These are phyloP conservation scores for Rhodinocichla rosea DNA, from an alignment of 2,113 vertebrate species.

Conservation along the genomic window DNA sequence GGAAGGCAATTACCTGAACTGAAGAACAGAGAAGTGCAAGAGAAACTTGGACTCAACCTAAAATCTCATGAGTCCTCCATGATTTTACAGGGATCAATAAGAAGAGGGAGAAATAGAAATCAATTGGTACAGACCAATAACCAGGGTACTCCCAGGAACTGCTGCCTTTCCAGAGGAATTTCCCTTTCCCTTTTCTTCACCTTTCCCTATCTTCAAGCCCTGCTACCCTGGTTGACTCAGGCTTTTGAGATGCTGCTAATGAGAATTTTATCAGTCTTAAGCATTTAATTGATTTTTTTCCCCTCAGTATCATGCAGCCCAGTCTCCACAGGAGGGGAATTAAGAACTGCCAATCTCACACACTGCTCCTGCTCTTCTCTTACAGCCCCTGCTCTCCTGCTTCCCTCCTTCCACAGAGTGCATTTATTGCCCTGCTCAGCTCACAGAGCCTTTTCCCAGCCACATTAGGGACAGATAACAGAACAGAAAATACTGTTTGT, in stretches of 20 bases:
- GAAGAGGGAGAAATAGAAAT: not conserved
- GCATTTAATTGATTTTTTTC: constrained; percentile 29
- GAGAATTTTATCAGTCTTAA: not conserved
- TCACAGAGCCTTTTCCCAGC: not conserved
- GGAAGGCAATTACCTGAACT: not conserved
- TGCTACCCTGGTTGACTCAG: not conserved
- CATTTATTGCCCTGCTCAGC: constrained; percentile 1
- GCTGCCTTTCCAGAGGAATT: not conserved
- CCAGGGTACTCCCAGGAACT: not conserved
- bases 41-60: not conserved
- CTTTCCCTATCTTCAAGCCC: not conserved
- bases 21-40: not conserved
- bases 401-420: not conserved
- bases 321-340: not conserved
- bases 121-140: not conserved
- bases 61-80: not conserved
- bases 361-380: not conserved
- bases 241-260: not conserved
- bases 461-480: not conserved
- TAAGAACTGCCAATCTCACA: not conserved
- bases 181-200: not conserved
- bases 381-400: not conserved
- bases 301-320: not conserved
- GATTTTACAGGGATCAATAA: not conserved
- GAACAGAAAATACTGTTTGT: not conserved